phyloP scores from a whole-genome alignment of 1,140 invertebrate species.

The Teleogryllus occipitalis region DNA sequence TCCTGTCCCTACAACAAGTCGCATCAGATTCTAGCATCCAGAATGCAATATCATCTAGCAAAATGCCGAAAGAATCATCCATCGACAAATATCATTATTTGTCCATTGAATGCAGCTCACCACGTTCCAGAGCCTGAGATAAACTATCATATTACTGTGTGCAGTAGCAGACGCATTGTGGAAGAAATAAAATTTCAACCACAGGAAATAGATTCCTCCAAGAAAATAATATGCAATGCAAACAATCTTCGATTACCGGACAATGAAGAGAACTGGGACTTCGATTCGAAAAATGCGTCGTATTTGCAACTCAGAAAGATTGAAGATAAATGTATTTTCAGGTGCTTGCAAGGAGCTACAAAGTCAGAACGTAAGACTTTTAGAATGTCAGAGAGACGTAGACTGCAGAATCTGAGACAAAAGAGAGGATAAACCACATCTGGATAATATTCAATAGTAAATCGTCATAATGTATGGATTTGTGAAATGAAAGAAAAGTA shows the following conservation, averaged over 20 bases:
- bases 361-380: background rate
- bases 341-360: background rate
- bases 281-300: background rate
- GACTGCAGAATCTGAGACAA: background rate
- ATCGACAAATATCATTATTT: background rate
- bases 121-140: background rate
- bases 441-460: too few species aligned
- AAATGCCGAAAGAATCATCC: background rate
- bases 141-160: background rate
- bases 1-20: background rate
- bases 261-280: background rate
- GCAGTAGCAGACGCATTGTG: background rate
- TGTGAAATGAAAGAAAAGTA: too few species aligned
- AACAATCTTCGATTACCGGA: background rate
- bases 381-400: background rate
- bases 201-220: background rate
- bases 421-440: too few species aligned
- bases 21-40: background rate
- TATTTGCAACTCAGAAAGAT: background rate
- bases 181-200: background rate
- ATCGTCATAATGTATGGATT: too few species aligned
- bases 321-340: background rate
- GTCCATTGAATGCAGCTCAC: background rate
- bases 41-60: background rate
- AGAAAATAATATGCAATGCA: background rate